phyloP scores from a whole-genome alignment of 2,888 invertebrate species.

The Abrostola tripartita region DNA sequence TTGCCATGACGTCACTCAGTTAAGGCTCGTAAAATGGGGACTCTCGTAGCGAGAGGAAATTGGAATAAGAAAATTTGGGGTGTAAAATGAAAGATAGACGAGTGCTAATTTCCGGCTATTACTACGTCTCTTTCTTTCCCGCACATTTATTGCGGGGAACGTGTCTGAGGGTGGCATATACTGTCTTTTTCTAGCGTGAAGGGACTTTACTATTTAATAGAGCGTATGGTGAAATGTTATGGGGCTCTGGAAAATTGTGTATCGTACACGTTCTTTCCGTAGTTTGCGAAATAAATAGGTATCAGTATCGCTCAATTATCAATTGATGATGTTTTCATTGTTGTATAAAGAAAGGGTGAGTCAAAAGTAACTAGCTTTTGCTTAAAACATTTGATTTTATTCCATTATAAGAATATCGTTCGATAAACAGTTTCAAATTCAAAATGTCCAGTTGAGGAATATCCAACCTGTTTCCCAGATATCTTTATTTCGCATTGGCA shows the following conservation, averaged over 20 bases:
- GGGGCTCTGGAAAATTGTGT: constrained; percentile 53
- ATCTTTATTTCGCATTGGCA: constrained; percentile 48
- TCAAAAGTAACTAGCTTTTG: too few relatives aligned
- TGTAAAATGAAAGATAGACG: constrained; percentile 93
- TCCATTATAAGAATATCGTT: too few relatives aligned
- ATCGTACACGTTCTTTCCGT: constrained; percentile 29
- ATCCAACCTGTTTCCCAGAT: constrained; percentile 16
- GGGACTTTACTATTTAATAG: constrained; percentile 70
- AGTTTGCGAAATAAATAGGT: constrained; percentile 11
- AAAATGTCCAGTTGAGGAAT: not conserved
- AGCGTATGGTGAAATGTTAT: constrained; percentile 63
- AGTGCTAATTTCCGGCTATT: constrained; percentile 91
- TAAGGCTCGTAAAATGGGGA: constrained; percentile 72
- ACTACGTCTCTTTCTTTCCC: constrained; percentile 88
- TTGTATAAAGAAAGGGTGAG: too few relatives aligned
- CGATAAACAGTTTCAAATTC: not conserved
- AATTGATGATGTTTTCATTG: not conserved
- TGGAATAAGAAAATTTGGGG: constrained; percentile 93
- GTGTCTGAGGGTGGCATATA: constrained; percentile 74
- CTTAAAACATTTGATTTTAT: too few relatives aligned
- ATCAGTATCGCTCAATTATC: constrained; percentile 7
- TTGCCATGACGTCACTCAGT: constrained; percentile 52
- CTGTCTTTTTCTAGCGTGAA: constrained; percentile 82
- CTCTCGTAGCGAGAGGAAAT: constrained; percentile 88
- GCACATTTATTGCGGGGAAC: constrained; percentile 83